These are phyloP conservation scores for Chaetodon trifascialis DNA, from an alignment of 2,113 vertebrate genomes.

Conservation along the genomic window DNA sequence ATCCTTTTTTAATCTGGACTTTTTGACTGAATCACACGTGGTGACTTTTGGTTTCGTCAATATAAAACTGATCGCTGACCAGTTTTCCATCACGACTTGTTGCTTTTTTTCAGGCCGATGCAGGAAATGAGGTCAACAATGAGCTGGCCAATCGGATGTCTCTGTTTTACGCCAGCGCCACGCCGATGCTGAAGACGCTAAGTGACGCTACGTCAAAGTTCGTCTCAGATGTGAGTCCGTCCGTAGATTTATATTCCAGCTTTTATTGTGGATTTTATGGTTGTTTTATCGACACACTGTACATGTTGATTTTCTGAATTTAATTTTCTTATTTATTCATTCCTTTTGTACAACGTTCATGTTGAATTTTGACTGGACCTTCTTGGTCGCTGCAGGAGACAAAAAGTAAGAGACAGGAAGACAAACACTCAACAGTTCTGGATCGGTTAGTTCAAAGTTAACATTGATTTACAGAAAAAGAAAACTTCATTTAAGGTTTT, in stretches of 20 bases:
- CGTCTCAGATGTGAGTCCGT: constrained; percentile 69
- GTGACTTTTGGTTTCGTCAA: neutral
- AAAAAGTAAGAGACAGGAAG: no score
- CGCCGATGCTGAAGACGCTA: constrained; percentile 77
- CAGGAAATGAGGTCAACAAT: constrained; percentile 70
- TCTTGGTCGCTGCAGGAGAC: no score
- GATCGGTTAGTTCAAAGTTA: no score
- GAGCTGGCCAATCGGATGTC: constrained; percentile 81
- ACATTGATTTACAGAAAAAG: no score
- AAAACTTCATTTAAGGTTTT: no score
- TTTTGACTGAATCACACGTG: no score
- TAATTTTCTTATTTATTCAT: neutral
- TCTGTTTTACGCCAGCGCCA: constrained; percentile 75
- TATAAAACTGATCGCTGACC: neutral
- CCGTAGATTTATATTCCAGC: neutral
- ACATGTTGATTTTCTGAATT: neutral
- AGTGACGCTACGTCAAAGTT: constrained; percentile 77
- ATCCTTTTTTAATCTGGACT: neutral
- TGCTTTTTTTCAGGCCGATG: constrained; percentile 37
- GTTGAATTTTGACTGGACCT: no score
- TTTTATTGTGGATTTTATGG: neutral
- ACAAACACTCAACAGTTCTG: no score
- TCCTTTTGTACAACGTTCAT: neutral
- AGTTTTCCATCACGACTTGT: neutral
- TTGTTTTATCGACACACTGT: neutral